These are phyloP conservation scores for Poliocrania exsul DNA, from an alignment of 2,797 vertebrate species.

Conservation along the genomic window DNA sequence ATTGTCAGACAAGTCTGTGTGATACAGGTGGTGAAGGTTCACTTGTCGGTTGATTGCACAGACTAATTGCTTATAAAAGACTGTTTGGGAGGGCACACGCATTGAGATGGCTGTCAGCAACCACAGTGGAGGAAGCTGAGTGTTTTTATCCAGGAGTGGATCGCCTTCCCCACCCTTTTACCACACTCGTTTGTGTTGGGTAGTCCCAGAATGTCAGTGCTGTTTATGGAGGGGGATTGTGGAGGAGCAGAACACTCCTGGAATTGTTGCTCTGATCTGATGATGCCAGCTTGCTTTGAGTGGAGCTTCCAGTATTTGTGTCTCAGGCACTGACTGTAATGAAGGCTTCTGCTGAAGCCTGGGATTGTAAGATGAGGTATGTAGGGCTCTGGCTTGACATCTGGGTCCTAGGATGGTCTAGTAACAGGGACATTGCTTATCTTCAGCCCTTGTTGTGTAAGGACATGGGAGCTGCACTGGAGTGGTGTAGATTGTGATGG, in stretches of 20 bases:
- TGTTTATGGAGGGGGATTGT: background rate
- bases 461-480: accelerated
- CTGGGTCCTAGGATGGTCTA: background rate
- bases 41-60: accelerated
- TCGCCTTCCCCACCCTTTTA: background rate
- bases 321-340: background rate
- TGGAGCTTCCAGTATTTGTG: background rate
- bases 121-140: background rate
- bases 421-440: background rate
- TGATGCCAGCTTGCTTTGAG: background rate
- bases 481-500: background rate
- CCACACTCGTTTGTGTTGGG: background rate
- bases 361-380: background rate
- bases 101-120: background rate
- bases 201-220: background rate
- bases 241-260: background rate
- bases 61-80: background rate
- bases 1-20: background rate
- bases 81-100: background rate
- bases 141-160: background rate
- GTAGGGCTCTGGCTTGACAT: background rate
- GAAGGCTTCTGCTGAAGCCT: background rate
- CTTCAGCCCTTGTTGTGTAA: background rate
- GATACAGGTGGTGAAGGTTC: background rate
- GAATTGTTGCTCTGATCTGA: background rate